Conservation (phyloP, 2,888 invertebrate species). For the Lypha dubia region DNA sequence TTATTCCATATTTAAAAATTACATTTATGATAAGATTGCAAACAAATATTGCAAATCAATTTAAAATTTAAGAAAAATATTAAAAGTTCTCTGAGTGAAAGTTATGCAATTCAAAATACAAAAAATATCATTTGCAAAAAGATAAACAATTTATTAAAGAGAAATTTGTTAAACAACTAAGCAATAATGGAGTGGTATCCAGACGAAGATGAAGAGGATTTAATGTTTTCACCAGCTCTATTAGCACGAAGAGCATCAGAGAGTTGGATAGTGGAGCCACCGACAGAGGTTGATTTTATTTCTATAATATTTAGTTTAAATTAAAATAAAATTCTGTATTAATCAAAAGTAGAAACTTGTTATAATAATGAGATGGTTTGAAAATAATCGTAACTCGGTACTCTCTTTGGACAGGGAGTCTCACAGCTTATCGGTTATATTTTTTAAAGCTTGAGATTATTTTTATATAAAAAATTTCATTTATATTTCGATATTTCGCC, state of each 20-base stretch:
- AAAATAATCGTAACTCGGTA: too few relatives aligned
- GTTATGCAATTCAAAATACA: constrained; percentile 35
- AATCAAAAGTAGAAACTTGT: neutral
- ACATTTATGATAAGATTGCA: constrained; percentile 8
- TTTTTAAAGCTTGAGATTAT: too few relatives aligned
- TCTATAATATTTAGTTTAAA: neutral
- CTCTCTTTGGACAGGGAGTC: too few relatives aligned
- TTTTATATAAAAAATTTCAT: too few relatives aligned
- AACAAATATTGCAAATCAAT: neutral
- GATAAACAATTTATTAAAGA: neutral
- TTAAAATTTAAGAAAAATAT: neutral
- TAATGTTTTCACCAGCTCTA: constrained; percentile 93
- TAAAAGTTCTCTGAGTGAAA: neutral
- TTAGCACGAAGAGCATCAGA: constrained; percentile 93
- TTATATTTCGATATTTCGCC: too few relatives aligned
- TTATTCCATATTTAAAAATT: neutral
- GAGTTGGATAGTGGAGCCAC: constrained; percentile 95
- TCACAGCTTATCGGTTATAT: too few relatives aligned
- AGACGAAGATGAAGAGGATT: constrained; percentile 92
- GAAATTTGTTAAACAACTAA: neutral
- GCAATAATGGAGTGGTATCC: constrained; percentile 89
- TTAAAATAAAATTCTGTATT: constrained; percentile 3
- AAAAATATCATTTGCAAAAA: constrained; percentile 16
- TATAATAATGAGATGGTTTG: too few relatives aligned
- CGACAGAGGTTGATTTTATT: constrained; percentile 88